Evolutionary conservation across 1,140 invertebrate genomes (phyloP).

Genomic region (Sitophilus oryzae): DNA sequence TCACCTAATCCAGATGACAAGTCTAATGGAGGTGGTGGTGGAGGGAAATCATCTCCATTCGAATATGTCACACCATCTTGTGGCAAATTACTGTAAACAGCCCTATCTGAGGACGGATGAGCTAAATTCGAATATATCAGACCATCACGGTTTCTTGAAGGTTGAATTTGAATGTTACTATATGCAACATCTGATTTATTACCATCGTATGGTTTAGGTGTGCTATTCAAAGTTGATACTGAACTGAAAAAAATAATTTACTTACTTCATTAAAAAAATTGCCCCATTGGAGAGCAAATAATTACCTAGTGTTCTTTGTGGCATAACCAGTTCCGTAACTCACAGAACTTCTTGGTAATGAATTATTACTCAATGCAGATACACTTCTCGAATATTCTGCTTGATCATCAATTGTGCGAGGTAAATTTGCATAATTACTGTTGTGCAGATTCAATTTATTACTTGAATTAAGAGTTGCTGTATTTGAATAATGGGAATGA

Average conservation of each 20-base stretch:
- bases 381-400: slow-evolving; percentile 25
- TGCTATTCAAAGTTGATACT: slow-evolving; percentile 13
- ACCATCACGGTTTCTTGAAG: slow-evolving; percentile 46
- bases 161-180: slow-evolving; percentile 38
- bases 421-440: slow-evolving; percentile 34
- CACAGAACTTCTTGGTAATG: slow-evolving; percentile 15
- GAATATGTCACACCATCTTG: slow-evolving; percentile 46
- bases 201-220: slow-evolving; percentile 45
- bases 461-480: slow-evolving; percentile 15
- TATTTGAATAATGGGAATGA: slow-evolving; percentile 28
- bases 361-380: slow-evolving; percentile 25
- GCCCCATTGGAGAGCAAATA: not conserved
- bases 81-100: slow-evolving; percentile 49
- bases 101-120: slow-evolving; percentile 44
- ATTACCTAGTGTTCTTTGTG: slow-evolving; percentile 25
- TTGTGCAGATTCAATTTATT: slow-evolving; percentile 13
- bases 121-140: slow-evolving; percentile 52
- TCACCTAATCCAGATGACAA: slow-evolving; percentile 41
- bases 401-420: slow-evolving; percentile 14
- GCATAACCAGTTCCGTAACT: slow-evolving; percentile 21
- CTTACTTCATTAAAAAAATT: not conserved
- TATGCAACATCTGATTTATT: slow-evolving; percentile 40
- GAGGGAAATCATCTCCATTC: slow-evolving; percentile 54
- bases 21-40: slow-evolving; percentile 47
- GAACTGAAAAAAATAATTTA: slow-evolving; percentile 12